These are phyloP conservation scores for Netelia inedita DNA, from an alignment of 2,888 invertebrate genomes.

Conservation along the genomic window DNA sequence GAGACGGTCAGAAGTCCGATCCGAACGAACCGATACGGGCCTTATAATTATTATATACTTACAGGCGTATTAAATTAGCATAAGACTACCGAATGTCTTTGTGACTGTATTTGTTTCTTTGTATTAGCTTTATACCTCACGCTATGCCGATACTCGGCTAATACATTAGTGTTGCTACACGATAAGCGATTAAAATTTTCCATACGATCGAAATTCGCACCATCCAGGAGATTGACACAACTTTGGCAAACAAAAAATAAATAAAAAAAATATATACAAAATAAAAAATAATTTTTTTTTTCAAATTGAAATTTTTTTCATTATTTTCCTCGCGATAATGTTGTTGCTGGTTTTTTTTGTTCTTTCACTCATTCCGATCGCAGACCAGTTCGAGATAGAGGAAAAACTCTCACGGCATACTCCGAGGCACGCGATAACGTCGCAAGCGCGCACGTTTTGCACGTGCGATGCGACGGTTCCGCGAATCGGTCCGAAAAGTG, in stretches of 20 bases:
- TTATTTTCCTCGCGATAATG: background rate
- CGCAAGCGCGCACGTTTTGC: constrained; percentile 52
- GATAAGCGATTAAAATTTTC: no score
- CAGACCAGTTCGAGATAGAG: constrained; percentile 42
- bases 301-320: background rate
- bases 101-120: background rate
- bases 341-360: no score
- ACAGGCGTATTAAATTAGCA: constrained; percentile 70
- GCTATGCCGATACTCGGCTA: background rate
- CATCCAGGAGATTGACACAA: no score
- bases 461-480: constrained; percentile 62
- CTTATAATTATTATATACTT: constrained; percentile 71
- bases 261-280: no score
- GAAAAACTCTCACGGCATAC: constrained; percentile 50
- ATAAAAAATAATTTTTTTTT: background rate
- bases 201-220: no score
- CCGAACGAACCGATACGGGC: constrained; percentile 54
- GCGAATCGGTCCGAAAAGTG: constrained; percentile 69
- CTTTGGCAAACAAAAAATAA: no score
- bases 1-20: constrained; percentile 55
- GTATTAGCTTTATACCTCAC: background rate
- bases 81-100: constrained; percentile 69
- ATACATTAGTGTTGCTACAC: background rate
- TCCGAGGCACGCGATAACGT: constrained; percentile 61
- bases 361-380: constrained; percentile 26